phyloP scores from a whole-genome alignment of 1,140 invertebrate genomes.

The Drosophila ohnishii region DNA sequence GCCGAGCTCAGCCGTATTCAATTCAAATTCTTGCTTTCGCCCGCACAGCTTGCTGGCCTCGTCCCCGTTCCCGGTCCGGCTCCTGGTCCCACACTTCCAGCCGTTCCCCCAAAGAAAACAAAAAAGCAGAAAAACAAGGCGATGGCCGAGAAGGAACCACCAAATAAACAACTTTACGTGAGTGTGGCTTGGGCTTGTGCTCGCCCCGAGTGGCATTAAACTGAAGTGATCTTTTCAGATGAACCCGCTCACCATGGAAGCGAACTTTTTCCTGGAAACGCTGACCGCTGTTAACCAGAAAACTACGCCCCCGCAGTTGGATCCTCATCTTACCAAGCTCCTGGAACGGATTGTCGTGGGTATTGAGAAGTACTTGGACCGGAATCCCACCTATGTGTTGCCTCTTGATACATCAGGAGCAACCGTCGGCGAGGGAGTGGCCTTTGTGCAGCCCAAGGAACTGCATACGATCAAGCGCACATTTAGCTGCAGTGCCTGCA shows the following conservation, averaged over 20 bases:
- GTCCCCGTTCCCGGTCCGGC: not conserved
- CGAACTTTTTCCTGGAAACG: constrained; percentile 63
- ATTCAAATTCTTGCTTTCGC: constrained; percentile 3
- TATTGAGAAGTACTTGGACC: constrained; percentile 67
- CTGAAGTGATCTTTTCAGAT: constrained; percentile 31
- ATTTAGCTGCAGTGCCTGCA: constrained; percentile 60
- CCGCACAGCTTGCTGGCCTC: constrained; percentile 23
- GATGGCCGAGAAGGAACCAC: constrained; percentile 48
- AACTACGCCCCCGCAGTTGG: constrained; percentile 39
- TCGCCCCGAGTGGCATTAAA: not conserved
- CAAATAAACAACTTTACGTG: constrained; percentile 53
- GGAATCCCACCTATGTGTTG: constrained; percentile 53
- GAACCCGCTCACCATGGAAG: constrained; percentile 73
- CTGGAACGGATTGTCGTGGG: constrained; percentile 63
- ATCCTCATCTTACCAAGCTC: constrained; percentile 53
- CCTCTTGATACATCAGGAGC: constrained; percentile 18
- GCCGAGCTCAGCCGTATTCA: constrained; percentile 13
- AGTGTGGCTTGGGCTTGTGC: constrained; percentile 11
- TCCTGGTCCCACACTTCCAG: not conserved
- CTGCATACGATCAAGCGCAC: constrained; percentile 59
- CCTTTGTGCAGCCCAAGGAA: constrained; percentile 53
- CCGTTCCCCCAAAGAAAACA: constrained; percentile 28
- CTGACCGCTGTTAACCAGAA: constrained; percentile 40
- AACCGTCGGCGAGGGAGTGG: constrained; percentile 16
- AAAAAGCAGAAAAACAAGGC: constrained; percentile 47